Evolutionary conservation across 2,888 invertebrate genomes (phyloP).

Genomic region (Hirtodrosophila duncani): DNA sequence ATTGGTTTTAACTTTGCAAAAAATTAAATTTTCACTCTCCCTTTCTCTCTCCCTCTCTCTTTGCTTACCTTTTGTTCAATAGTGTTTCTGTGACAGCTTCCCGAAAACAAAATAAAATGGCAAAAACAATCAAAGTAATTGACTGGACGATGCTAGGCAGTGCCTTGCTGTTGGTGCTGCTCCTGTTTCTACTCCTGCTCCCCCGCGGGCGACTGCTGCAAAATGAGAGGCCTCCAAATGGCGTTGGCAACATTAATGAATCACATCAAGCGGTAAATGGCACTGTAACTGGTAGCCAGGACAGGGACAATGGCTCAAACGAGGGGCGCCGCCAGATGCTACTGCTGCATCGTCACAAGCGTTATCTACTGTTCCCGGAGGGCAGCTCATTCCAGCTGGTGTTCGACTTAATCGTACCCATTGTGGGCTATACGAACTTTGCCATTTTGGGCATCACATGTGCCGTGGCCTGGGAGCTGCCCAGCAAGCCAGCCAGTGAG

Average conservation of each 20-base stretch:
- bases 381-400: slow-evolving; percentile 79
- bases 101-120: slow-evolving; percentile 45
- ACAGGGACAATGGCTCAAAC: too few species aligned
- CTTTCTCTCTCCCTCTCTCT: too few species aligned
- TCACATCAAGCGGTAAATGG: too few species aligned
- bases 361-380: slow-evolving; percentile 79
- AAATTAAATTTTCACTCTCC: too few species aligned
- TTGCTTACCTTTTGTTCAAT: too few species aligned
- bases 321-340: slow-evolving; percentile 38
- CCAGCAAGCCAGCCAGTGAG: slow-evolving; percentile 81
- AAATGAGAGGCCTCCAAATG: neutral
- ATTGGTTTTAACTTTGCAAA: too few species aligned
- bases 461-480: slow-evolving; percentile 87
- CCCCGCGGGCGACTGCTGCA: slow-evolving; percentile 12
- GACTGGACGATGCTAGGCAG: slow-evolving; percentile 11
- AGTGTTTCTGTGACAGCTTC: slow-evolving; percentile 24
- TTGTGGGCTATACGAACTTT: slow-evolving; percentile 77
- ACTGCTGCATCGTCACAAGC: slow-evolving; percentile 76
- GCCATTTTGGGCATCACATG: slow-evolving; percentile 86
- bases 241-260: slow-evolving; percentile 3
- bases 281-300: too few species aligned
- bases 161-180: slow-evolving; percentile 21
- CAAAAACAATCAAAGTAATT: slow-evolving; percentile 47
- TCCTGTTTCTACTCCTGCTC: too few species aligned
- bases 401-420: slow-evolving; percentile 77